A percentile compares a stretch with the other conserved stretches of the same genome.
phyloP scores from a whole-genome alignment of 2,113 vertebrate species.

The Mixornis gularis region DNA sequence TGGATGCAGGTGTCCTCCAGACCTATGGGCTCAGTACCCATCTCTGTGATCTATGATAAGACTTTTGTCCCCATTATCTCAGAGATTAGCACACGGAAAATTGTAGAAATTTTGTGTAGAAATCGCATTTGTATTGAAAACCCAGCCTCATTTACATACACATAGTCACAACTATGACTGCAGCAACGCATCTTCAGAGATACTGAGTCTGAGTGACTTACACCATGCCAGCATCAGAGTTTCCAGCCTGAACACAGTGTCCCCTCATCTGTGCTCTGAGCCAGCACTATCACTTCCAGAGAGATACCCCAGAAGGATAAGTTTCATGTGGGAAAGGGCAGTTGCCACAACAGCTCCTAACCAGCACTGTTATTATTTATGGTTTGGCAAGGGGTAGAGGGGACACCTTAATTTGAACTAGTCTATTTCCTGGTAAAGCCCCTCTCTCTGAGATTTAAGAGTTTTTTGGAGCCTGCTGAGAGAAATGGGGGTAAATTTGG shows the following conservation, averaged over 20 bases:
- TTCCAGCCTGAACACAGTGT: not conserved
- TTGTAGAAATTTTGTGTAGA: no score
- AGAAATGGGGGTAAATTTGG: not conserved
- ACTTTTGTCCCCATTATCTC: not conserved
- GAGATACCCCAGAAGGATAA: not conserved
- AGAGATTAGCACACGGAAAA: not conserved
- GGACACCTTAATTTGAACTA: not conserved
- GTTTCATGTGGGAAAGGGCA: not conserved
- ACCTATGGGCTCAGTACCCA: not conserved
- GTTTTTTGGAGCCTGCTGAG: not conserved
- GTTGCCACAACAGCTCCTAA: not conserved
- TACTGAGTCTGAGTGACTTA: not conserved
- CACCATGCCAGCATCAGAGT: not conserved
- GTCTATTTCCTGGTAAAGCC: not conserved
- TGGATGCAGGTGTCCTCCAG: not conserved
- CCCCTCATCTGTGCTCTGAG: not conserved
- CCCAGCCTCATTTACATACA: not conserved
- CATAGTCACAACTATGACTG: not conserved
- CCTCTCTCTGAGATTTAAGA: not conserved
- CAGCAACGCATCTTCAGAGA: not conserved
- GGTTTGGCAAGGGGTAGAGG: not conserved
- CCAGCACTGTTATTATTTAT: not conserved
- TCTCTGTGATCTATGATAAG: not conserved
- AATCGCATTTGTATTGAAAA: not conserved
- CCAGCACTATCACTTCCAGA: not conserved